Percentiles rank a stretch among this genome's conserved stretches.
These are phyloP conservation scores for Hydractinia echinata DNA, from an alignment of 30 jellyfish, hydroid and myxozoan species.

Conservation along the genomic window DNA sequence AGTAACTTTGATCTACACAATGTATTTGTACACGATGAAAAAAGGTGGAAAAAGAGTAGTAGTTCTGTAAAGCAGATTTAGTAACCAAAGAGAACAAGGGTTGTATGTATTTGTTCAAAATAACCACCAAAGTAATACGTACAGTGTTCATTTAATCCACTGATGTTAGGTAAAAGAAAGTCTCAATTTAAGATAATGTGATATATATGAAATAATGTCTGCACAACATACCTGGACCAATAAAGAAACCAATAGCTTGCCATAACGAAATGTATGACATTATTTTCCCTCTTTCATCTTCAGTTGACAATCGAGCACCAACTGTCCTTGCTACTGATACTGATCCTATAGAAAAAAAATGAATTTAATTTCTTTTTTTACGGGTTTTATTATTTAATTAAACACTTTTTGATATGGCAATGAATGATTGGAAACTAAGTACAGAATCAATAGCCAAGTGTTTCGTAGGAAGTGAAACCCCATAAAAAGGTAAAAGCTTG, in stretches of 20 bases:
- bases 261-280: constrained; percentile 35
- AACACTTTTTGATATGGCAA: background rate
- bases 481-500: no score
- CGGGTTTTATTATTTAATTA: background rate
- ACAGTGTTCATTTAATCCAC: no score
- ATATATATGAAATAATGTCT: background rate
- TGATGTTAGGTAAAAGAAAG: no score
- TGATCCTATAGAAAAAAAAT: constrained; percentile 18
- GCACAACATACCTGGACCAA: constrained; percentile 67
- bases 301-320: constrained; percentile 50
- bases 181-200: no score
- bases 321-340: constrained; percentile 59
- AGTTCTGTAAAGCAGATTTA: background rate
- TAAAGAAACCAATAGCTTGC: constrained; percentile 54
- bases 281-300: constrained; percentile 43
- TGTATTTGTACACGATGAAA: background rate
- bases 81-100: background rate
- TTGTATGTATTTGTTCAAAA: background rate
- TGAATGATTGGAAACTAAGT: background rate
- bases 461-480: background rate
- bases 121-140: no score
- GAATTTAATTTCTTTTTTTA: background rate
- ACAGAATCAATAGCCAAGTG: background rate
- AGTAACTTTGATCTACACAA: background rate
- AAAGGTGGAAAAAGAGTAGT: background rate